Evolutionary conservation across 2,888 invertebrate genomes (phyloP).

Genomic region (Brachyopa scutellaris): DNA sequence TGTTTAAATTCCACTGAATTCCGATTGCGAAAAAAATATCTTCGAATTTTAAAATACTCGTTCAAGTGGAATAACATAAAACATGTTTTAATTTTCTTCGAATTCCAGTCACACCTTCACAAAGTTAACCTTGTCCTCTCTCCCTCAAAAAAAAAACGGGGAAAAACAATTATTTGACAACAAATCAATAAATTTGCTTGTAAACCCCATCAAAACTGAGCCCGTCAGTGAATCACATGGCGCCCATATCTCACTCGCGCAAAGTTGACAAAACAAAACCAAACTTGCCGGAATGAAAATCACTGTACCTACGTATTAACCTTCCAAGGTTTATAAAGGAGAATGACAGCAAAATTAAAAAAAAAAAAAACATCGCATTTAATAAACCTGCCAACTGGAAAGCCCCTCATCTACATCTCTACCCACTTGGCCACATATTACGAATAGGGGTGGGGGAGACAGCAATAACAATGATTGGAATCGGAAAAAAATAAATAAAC

Average conservation of each 20-base stretch:
- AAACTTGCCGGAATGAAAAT: neutral
- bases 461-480: constrained; percentile 34
- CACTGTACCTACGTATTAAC: neutral
- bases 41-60: constrained; percentile 1
- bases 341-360: constrained; percentile 8
- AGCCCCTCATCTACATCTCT: constrained; percentile 14
- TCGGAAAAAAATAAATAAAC: constrained; percentile 19
- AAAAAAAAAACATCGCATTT: constrained; percentile 3
- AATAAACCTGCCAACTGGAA: constrained; percentile 23
- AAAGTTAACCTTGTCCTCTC: constrained; percentile 37
- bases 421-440: neutral
- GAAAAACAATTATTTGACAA: neutral
- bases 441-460: neutral
- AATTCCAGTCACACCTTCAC: constrained; percentile 34
- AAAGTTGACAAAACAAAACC: constrained; percentile 6
- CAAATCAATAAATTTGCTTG: constrained; percentile 39
- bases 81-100: constrained; percentile 10
- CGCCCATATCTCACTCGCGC: constrained; percentile 22
- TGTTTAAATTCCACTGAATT: no score
- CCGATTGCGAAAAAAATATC: neutral
- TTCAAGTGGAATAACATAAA: neutral
- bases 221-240: constrained; percentile 46
- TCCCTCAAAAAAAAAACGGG: neutral
- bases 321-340: constrained; percentile 3
- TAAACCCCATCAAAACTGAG: constrained; percentile 7